Percentiles rank a stretch among this genome's conserved stretches.
Evolutionary conservation across 2,888 invertebrate genomes (phyloP).

Genomic region (Neoaliturus tenellus): DNA sequence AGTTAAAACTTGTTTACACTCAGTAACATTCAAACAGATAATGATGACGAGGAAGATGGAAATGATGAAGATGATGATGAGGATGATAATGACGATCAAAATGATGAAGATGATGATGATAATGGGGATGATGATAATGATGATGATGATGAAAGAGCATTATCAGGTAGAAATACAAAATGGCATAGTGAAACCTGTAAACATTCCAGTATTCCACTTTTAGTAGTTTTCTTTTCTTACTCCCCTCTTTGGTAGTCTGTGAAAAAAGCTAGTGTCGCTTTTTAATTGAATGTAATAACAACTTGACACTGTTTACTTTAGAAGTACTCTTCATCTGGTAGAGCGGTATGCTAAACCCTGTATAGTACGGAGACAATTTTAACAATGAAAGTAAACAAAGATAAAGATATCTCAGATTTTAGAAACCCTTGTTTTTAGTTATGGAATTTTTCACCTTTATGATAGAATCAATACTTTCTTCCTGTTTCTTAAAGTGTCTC

Average conservation of each 20-base stretch:
- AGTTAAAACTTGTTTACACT: not conserved
- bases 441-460: too few relatives aligned
- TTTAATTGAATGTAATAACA: not conserved
- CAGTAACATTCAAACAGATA: slow-evolving; percentile 70
- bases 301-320: not conserved
- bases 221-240: not conserved
- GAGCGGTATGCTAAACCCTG: not conserved
- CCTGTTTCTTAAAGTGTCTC: too few relatives aligned
- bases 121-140: slow-evolving; percentile 72
- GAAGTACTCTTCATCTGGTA: not conserved
- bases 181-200: not conserved
- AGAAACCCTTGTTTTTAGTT: too few relatives aligned
- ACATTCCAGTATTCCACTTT: not conserved
- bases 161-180: slow-evolving; percentile 74
- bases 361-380: not conserved
- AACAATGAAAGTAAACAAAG: not conserved
- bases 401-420: too few relatives aligned
- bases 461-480: too few relatives aligned
- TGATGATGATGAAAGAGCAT: slow-evolving; percentile 70
- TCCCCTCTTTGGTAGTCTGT: slow-evolving; percentile 34
- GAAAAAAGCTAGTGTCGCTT: slow-evolving; percentile 30
- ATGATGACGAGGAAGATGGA: slow-evolving; percentile 71
- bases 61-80: slow-evolving; percentile 72
- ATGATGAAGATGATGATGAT: slow-evolving; percentile 72
- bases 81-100: slow-evolving; percentile 75